Percentiles rank a stretch among this genome's conserved stretches.
Conservation (phyloP, 2,888 invertebrate species). For the Orthonevra nobilis region DNA sequence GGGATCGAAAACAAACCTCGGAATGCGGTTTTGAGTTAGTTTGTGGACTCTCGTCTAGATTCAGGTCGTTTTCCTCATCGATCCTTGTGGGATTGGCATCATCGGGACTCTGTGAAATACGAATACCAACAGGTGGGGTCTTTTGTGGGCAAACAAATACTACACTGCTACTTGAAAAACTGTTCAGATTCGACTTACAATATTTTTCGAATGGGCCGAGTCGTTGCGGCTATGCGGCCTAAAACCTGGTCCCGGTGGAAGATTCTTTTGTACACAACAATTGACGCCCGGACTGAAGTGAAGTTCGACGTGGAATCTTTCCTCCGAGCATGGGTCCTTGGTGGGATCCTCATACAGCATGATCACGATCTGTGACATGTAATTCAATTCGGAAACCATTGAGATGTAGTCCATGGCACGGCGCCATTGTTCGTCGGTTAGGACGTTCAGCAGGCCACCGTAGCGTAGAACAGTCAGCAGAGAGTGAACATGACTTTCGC, state of each 20-base stretch:
- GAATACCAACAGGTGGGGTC: constrained; percentile 67
- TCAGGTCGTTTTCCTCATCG: constrained; percentile 86
- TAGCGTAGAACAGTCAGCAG: constrained; percentile 96
- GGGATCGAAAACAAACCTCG: constrained; percentile 73
- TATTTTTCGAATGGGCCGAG: constrained; percentile 84
- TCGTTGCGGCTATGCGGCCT: constrained; percentile 94
- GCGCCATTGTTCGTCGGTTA: constrained; percentile 98
- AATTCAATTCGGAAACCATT: constrained; percentile 98
- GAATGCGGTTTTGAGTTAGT: constrained; percentile 65
- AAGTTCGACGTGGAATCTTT: constrained; percentile 97
- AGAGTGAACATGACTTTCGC: constrained; percentile 99
- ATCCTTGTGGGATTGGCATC: constrained; percentile 85
- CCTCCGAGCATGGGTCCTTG: constrained; percentile 94
- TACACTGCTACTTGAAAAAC: constrained; percentile 28
- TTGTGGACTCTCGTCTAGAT: constrained; percentile 73
- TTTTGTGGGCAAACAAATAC: constrained; percentile 50
- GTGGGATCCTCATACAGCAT: constrained; percentile 99
- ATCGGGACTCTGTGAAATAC: constrained; percentile 82
- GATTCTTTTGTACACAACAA: constrained; percentile 96
- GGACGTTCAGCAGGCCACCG: constrained; percentile 92
- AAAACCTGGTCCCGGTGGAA: constrained; percentile 96
- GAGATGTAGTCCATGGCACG: constrained; percentile 99
- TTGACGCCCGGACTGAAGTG: constrained; percentile 99
- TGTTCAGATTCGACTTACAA: constrained; percentile 79
- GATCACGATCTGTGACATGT: constrained; percentile 99